phyloP scores from a whole-genome alignment of 2,113 vertebrate species.

The Pygathrix nemaeus region DNA sequence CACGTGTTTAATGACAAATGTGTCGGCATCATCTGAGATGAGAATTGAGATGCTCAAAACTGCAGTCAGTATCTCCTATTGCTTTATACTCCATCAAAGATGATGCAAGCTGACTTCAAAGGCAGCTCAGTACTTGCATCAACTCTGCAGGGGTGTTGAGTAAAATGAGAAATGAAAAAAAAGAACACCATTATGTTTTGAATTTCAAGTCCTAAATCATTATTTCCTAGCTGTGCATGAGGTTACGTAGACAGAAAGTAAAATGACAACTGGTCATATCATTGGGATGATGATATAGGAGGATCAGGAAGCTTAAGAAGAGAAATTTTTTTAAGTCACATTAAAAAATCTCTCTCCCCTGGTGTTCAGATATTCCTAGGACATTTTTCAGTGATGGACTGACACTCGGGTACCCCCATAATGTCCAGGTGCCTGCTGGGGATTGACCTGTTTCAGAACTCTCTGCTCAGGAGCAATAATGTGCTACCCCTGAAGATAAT shows the following conservation, averaged over 20 bases:
- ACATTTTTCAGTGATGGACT: conserved; percentile 71
- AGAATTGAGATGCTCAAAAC: conserved; percentile 60
- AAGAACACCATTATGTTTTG: conserved; percentile 76
- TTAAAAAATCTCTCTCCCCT: conserved; percentile 64
- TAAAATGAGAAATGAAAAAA: conserved; percentile 74
- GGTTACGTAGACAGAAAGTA: conserved; percentile 77
- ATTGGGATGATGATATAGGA: conserved; percentile 74
- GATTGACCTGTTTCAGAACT: conserved; percentile 68
- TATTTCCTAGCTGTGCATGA: conserved; percentile 80
- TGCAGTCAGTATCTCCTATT: conserved; percentile 55
- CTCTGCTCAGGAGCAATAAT: conserved; percentile 18
- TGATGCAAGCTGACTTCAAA: conserved; percentile 79
- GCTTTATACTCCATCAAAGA: conserved; percentile 77
- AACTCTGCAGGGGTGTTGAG: conserved; percentile 75
- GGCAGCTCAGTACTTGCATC: conserved; percentile 67
- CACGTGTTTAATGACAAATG: conserved; percentile 62
- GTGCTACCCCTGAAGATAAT: conserved; percentile 56
- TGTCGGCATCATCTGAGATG: conserved; percentile 25
- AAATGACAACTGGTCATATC: conserved; percentile 78
- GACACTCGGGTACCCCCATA: conserved; percentile 58
- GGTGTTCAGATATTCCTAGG: conserved; percentile 73
- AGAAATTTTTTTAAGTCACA: conserved; percentile 69
- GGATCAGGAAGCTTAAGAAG: conserved; percentile 77
- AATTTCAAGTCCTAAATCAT: conserved; percentile 82
- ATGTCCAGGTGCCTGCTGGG: conserved; percentile 35